Evolutionary conservation across 1,140 invertebrate genomes (phyloP).

Genomic region (Drosophila jambulina): DNA sequence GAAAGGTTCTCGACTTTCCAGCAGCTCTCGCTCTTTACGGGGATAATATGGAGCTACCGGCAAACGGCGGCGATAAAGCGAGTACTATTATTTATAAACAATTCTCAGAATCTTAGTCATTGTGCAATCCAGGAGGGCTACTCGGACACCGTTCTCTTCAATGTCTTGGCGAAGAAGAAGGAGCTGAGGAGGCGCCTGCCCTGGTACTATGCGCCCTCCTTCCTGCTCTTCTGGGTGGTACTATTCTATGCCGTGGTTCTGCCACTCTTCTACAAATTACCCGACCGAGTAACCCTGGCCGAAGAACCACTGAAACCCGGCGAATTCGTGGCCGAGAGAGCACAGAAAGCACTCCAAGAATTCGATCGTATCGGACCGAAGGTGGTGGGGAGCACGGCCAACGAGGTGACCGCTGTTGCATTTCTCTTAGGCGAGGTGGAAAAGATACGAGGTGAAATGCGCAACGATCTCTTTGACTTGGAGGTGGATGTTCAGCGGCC

Average conservation of each 20-base stretch:
- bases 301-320: constrained; percentile 43
- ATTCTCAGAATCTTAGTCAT: constrained; percentile 3
- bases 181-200: constrained; percentile 1
- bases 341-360: constrained; percentile 86
- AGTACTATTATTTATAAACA: constrained; percentile 27
- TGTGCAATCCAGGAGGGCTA: constrained; percentile 1
- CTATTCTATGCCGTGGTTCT: constrained; percentile 68
- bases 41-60: constrained; percentile 17
- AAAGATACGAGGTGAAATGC: constrained; percentile 49
- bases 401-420: constrained; percentile 88
- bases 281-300: constrained; percentile 44
- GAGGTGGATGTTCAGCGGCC: constrained; percentile 85
- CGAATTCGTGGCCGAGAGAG: constrained; percentile 72
- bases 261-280: constrained; percentile 63
- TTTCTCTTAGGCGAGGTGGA: constrained; percentile 84
- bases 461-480: constrained; percentile 61
- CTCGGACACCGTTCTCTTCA: constrained; percentile 26
- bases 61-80: constrained; percentile 14
- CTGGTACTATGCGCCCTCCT: constrained; percentile 62
- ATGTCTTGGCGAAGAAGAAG: constrained; percentile 25
- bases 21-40: background rate
- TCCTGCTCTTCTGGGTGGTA: constrained; percentile 63
- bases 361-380: constrained; percentile 90
- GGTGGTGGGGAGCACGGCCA: constrained; percentile 88
- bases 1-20: constrained; percentile 16